Evolutionary conservation across 2,113 vertebrate genomes (phyloP), one percentile per base, ranked within the genome.

Genomic region (Varanus salvator): DNA sequence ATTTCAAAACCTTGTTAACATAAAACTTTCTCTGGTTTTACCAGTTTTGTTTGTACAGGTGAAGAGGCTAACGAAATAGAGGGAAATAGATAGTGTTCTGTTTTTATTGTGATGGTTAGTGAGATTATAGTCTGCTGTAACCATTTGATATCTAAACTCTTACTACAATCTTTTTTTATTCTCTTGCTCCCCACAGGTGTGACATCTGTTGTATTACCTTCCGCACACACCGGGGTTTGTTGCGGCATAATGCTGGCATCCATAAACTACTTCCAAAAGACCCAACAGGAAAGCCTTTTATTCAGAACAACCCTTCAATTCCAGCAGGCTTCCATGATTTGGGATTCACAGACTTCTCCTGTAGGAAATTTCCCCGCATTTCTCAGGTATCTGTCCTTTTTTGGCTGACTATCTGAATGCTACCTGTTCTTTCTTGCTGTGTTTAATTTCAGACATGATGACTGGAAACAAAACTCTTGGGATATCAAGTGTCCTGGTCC

Each of bases 321-420:
- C 98, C 99, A 0, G 97, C 98, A 52, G 99, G 99, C 94, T 99
- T 99, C 97, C 98, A 99, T 0, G 99, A 99, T 94, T 96, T 99
- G 93, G 98, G 99, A 90, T 99, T 99, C 97, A 99, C 98, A 0
- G 99, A 99, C 97, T 99, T 99, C 97, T 99, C 99, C 95, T 99
- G 98, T 94, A 97, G 97, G 93, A 99, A 99, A 96, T 99, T 99
- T 77, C 97, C 98, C 54, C 97, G 98, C 90, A 99, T 99, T 92
- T 99, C 99, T 91, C 99, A 99, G 99, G 99, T 98, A 97, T 27
- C 12, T 44, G 12, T 31, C 29, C 3, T 50, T 72, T 21, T 54
- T 80, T 31, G 21, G 8, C 12, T 84, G 69, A 34, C 4, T 14
- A 38, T 3, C 88, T 54, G 27, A 87, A 25, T 19, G 34, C 7